Conservation (phyloP, 1,140 invertebrate species). For the Plectrocnemia conspersa region DNA sequence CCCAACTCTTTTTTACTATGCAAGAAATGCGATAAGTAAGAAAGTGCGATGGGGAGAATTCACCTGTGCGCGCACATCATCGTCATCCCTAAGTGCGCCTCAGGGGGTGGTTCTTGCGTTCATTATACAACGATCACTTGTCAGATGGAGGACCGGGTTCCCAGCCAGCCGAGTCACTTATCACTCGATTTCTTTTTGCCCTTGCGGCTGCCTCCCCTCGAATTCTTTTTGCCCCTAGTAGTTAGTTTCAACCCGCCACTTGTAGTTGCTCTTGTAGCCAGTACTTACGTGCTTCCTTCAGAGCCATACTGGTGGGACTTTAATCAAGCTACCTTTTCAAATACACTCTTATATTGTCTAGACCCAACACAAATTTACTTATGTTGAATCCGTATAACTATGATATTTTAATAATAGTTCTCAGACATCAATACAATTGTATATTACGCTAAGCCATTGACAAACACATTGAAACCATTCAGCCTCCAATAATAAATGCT, state of each 20-base stretch:
- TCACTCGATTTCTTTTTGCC: conserved; percentile 12
- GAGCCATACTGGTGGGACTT: conserved; percentile 18
- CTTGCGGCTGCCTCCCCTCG: conserved; percentile 4
- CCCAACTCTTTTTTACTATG: too few species aligned
- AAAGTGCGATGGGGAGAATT: too few species aligned
- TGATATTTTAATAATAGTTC: too few species aligned
- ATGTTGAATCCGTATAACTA: too few species aligned
- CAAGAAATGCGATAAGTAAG: too few species aligned
- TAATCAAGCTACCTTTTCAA: conserved; percentile 33
- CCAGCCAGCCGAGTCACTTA: conserved; percentile 7
- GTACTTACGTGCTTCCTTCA: conserved; percentile 7
- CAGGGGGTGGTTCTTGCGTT: conserved; percentile 1
- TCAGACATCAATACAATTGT: too few species aligned
- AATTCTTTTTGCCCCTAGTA: conserved; percentile 13
- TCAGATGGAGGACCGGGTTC: conserved; percentile 1
- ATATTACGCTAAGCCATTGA: too few species aligned
- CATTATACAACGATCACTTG: conserved; percentile 10
- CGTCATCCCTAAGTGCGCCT: too few species aligned
- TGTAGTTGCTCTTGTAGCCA: conserved; percentile 17
- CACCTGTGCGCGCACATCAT: too few species aligned
- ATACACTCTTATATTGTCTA: conserved; percentile 32
- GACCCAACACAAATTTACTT: conserved; percentile 29
- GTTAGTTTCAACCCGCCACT: conserved; percentile 12
- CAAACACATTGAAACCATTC: too few species aligned
- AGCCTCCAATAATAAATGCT: too few species aligned